These are phyloP conservation scores for Leistus spinibarbis DNA, from an alignment of 2,888 invertebrate species.

Conservation along the genomic window DNA sequence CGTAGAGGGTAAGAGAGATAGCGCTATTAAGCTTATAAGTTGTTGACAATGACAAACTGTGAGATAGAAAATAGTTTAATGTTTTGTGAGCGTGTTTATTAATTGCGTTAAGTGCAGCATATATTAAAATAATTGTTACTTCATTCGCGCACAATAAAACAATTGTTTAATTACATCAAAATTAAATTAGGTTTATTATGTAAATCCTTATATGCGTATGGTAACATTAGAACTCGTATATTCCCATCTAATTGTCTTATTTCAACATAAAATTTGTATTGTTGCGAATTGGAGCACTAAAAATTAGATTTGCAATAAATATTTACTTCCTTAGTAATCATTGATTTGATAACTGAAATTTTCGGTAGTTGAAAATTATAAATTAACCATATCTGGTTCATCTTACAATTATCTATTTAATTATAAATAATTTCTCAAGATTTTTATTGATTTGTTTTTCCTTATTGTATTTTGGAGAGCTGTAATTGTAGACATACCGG, in stretches of 20 bases:
- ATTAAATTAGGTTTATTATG: conserved; percentile 26
- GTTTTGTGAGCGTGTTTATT: too few relatives aligned
- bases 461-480: not conserved
- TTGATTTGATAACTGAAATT: not conserved
- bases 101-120: too few relatives aligned
- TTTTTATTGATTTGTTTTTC: not conserved
- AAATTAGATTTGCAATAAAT: not conserved
- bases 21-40: too few relatives aligned
- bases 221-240: conserved; percentile 6
- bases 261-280: not conserved
- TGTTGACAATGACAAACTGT: too few relatives aligned
- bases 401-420: not conserved
- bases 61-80: too few relatives aligned
- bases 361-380: not conserved
- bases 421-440: not conserved
- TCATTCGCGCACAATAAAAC: conserved; percentile 7
- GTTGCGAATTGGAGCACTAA: not conserved
- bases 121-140: not conserved
- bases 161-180: conserved; percentile 31
- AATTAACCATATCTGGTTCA: not conserved
- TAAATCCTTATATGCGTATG: conserved; percentile 14
- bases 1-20: too few relatives aligned
- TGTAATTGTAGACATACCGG: not conserved
- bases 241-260: conserved; percentile 23
- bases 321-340: not conserved